These are phyloP conservation scores for Eupithecia centaureata DNA, from an alignment of 2,888 invertebrate genomes.

Conservation along the genomic window DNA sequence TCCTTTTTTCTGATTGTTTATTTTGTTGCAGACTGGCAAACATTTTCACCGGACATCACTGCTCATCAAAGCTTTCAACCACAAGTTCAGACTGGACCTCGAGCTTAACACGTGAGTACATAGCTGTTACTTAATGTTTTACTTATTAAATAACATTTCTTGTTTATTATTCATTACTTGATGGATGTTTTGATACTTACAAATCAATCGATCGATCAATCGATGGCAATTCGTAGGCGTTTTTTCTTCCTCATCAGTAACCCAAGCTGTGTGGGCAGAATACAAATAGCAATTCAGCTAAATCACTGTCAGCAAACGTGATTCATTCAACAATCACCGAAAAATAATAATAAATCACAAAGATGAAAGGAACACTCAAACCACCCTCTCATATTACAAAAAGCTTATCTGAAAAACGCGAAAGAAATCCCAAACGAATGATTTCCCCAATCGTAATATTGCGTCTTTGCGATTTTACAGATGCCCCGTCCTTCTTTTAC, in stretches of 20 bases:
- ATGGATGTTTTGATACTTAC: constrained; percentile 7
- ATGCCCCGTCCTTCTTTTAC: constrained; percentile 32
- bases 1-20: not conserved
- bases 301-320: constrained; percentile 34
- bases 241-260: constrained; percentile 9
- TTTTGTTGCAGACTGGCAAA: constrained; percentile 92
- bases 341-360: constrained; percentile 51
- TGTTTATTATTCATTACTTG: not conserved
- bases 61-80: constrained; percentile 98
- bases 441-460: constrained; percentile 47
- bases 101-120: constrained; percentile 97
- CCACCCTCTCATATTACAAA: constrained; percentile 49
- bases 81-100: constrained; percentile 97
- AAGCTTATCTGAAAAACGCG: constrained; percentile 53
- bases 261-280: constrained; percentile 10
- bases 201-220: not conserved
- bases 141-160: not conserved
- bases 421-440: constrained; percentile 47
- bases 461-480: constrained; percentile 43
- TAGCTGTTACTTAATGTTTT: constrained; percentile 13
- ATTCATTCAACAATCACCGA: constrained; percentile 37
- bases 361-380: constrained; percentile 51
- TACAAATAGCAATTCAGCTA: constrained; percentile 27
- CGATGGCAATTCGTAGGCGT: constrained; percentile 3
- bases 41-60: constrained; percentile 97